Evolutionary conservation across 2,797 vertebrate species (phyloP), one percentile per base, ranked within the genome.

Genomic region (Megalops cyprinoides): DNA sequence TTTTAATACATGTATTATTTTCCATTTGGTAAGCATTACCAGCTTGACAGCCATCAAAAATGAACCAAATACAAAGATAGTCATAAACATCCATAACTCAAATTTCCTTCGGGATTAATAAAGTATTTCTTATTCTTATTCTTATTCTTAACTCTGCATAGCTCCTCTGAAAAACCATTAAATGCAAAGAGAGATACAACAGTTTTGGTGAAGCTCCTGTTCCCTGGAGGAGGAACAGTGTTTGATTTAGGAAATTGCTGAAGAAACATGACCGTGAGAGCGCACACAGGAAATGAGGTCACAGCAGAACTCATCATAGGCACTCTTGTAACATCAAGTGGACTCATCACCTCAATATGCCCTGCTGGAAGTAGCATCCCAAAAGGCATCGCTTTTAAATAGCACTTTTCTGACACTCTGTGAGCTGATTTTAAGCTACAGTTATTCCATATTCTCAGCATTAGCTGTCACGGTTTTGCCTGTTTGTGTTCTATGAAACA

Each of bases 271-370:
- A 14, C 31, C 1, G 15, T 65, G 60, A 65, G 28, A 31, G 23
- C n/a, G 37, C 34, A 69, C 37, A 69, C 34, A 69, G 37, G 65
- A 69, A 69, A 69, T 69, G 34, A 39, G 65, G 65, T 42, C 65
- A 42, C 37, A 20, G 42, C 42, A 69, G 3, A 69, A 20, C 65
- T 69, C 65, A 69, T 42, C 34, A n/a, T n/a, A 42, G 65, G 39
- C 65, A 42, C 18, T 69, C 34, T 65, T 42, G 65, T 42, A 23
- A 20, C 65, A 20, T 69, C 34, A 10, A 69, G 65, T 69, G 65
- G 34, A 69, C 34, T 69, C 65, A 42, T 23, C 1, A 1, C 65
- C 65, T 39, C 65, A 15, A n/a, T 65, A 34, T 7, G 4, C 60
- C 0, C 60, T 15, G 31, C 28, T 31, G 14, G 65, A 18, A 8